These are phyloP conservation scores for Lagopus muta DNA, from an alignment of 2,113 vertebrate species.

Conservation along the genomic window DNA sequence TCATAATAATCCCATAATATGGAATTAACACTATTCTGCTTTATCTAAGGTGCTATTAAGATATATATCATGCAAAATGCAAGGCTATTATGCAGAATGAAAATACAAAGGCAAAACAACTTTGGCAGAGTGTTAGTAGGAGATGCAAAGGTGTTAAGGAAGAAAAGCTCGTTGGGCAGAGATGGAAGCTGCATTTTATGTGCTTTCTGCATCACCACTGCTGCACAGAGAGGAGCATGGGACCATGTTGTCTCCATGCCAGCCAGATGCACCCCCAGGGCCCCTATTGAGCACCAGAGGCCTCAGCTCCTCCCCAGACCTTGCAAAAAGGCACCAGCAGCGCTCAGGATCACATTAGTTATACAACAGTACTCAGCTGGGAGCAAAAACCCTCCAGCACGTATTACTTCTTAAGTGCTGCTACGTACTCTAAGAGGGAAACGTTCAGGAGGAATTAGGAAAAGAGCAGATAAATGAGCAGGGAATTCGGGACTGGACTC, in stretches of 20 bases:
- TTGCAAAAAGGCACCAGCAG: neutral
- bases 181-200: neutral
- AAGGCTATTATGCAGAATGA: neutral
- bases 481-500: conserved; percentile 1
- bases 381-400: neutral
- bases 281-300: neutral
- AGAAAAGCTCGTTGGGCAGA: neutral
- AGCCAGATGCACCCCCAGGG: neutral
- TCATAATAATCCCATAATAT: neutral
- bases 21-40: conserved; percentile 16
- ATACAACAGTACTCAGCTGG: neutral
- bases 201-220: neutral
- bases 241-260: neutral
- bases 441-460: neutral
- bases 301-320: neutral
- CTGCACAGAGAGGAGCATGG: neutral
- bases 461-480: conserved; percentile 10
- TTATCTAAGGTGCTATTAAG: neutral
- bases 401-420: neutral
- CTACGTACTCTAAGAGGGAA: neutral
- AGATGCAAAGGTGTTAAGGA: neutral
- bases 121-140: neutral
- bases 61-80: neutral
- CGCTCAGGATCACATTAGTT: neutral
- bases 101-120: neutral